A percentile compares a stretch with the other conserved stretches of the same genome.
Conservation (phyloP, 2,113 vertebrate species). For the Bos taurus region ARS-UCD2.0 NC_037348.1:11229001-11229500, state of each 20-base stretch:
- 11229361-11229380: neutral
- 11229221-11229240: neutral
- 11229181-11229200: neutral
- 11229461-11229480: neutral
- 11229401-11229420: neutral
- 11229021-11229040: neutral
- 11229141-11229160: neutral
- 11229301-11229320: neutral
- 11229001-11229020: neutral
- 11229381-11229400: neutral
- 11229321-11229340: neutral
- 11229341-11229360: neutral
- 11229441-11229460: neutral
- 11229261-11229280: neutral
- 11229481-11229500: neutral
- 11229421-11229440: neutral
- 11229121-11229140: neutral
- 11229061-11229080: neutral
- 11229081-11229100: constrained; percentile 6
- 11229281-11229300: neutral
- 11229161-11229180: neutral
- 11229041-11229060: neutral
- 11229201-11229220: neutral
- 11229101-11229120: neutral
- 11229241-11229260: neutral